Evolutionary conservation across 2,888 invertebrate species (phyloP).

Genomic region (Papilio protenor): DNA sequence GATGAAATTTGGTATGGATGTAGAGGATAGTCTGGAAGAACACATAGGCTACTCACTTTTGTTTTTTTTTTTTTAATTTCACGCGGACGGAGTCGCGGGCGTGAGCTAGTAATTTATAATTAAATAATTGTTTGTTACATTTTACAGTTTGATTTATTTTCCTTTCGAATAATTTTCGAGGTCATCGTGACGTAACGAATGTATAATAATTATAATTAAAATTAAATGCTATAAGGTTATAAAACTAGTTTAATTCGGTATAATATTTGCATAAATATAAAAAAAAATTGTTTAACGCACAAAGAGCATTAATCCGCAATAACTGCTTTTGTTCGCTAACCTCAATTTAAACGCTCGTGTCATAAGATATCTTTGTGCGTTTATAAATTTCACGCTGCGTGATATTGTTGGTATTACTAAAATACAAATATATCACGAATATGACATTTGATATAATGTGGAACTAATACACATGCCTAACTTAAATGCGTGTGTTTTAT

Average conservation of each 20-base stretch:
- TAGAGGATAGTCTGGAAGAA: too few species aligned
- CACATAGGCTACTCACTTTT: too few species aligned
- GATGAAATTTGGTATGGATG: too few species aligned
- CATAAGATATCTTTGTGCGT: background rate
- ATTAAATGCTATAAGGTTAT: slow-evolving; percentile 17
- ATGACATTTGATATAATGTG: background rate
- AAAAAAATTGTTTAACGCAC: slow-evolving; percentile 14
- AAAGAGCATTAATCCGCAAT: slow-evolving; percentile 3
- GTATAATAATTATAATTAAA: slow-evolving; percentile 2
- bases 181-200: background rate
- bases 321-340: slow-evolving; percentile 30
- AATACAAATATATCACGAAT: slow-evolving; percentile 3
- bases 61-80: too few species aligned
- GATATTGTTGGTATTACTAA: background rate
- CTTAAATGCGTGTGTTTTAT: background rate
- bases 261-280: background rate
- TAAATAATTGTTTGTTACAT: background rate
- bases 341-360: slow-evolving; percentile 29
- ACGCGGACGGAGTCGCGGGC: too few species aligned
- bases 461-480: background rate
- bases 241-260: background rate
- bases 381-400: slow-evolving; percentile 40
- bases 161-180: slow-evolving; percentile 3
- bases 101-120: too few species aligned
- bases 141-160: background rate